Evolutionary conservation across 2,113 vertebrate genomes (phyloP).

Genomic region (Microcebus lehilahytsara): DNA sequence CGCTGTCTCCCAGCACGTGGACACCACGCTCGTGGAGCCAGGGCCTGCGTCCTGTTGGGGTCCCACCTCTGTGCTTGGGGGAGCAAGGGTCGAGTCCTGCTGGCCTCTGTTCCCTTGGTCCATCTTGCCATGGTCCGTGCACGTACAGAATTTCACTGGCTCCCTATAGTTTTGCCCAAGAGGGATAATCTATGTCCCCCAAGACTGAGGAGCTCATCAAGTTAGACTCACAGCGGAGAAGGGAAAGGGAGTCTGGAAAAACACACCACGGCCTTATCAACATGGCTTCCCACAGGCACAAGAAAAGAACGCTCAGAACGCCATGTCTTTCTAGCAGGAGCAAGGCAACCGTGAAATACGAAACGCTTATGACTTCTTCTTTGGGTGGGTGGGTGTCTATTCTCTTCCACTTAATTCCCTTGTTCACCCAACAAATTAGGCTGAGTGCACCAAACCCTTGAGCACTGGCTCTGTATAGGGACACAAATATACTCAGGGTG

Average conservation of each 20-base stretch:
- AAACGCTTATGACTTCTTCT: neutral
- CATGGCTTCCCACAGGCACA: neutral
- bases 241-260: neutral
- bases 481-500: neutral
- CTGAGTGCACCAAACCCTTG: neutral
- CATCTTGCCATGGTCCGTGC: neutral
- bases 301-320: too few species aligned
- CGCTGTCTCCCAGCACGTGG: neutral
- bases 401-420: neutral
- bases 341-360: neutral
- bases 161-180: neutral
- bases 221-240: neutral
- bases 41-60: neutral
- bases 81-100: neutral
- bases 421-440: neutral
- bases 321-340: neutral
- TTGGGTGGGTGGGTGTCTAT: neutral
- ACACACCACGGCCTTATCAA: neutral
- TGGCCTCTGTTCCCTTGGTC: neutral
- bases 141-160: neutral
- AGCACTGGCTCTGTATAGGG: neutral
- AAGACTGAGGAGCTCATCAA: neutral
- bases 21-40: neutral
- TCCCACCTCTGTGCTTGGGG: neutral
- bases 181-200: neutral